Percentiles rank a stretch among this genome's conserved stretches.
Conservation (phyloP, 2,113 vertebrate genomes). For the Ginglymostoma cirratum region DNA sequence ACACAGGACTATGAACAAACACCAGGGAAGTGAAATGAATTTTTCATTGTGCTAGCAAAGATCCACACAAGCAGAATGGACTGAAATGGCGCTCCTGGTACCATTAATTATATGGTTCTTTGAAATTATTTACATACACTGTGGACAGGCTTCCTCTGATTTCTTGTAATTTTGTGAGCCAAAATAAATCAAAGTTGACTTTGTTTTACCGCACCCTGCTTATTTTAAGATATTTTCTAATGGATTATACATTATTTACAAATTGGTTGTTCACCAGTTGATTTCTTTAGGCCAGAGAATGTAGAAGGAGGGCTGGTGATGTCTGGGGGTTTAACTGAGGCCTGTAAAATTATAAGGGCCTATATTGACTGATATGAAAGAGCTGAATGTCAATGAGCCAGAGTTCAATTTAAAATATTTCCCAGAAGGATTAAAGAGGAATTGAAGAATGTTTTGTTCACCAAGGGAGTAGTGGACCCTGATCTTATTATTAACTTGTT, state of each 20-base stretch:
- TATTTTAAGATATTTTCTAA: neutral
- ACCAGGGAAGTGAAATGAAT: neutral
- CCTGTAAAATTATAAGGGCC: neutral
- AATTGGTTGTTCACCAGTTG: neutral
- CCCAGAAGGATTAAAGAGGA: neutral
- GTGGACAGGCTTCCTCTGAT: neutral
- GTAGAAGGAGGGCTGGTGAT: neutral
- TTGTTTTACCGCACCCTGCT: neutral
- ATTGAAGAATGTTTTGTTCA: neutral
- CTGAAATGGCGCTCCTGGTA: neutral
- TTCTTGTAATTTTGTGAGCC: neutral
- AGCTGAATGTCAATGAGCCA: neutral
- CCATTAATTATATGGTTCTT: neutral
- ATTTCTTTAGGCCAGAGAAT: neutral
- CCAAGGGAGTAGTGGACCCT: no score
- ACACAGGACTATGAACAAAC: neutral
- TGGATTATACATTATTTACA: neutral
- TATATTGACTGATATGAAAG: neutral
- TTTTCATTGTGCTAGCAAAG: neutral
- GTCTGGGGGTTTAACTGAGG: neutral
- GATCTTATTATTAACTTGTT: neutral
- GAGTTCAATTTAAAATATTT: neutral
- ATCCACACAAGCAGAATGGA: neutral
- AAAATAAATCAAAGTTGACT: conserved; percentile 2
- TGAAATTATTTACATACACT: neutral